These are phyloP conservation scores for Polyergus mexicanus DNA, from an alignment of 1,140 invertebrate species.

Conservation along the genomic window DNA sequence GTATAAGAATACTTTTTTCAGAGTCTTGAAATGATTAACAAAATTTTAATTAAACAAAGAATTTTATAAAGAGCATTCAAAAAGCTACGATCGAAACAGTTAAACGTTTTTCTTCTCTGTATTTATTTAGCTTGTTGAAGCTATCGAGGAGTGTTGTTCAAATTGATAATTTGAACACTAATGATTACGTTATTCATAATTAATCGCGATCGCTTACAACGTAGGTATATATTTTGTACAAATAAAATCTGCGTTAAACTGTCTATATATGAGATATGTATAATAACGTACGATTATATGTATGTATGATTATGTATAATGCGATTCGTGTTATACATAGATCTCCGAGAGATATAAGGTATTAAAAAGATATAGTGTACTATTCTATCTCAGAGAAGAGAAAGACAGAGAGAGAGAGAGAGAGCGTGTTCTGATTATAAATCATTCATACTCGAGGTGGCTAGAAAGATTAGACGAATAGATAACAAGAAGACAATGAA, in stretches of 20 bases:
- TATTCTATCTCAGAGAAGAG: slow-evolving; percentile 30
- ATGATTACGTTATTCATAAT: slow-evolving; percentile 42
- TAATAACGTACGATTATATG: slow-evolving; percentile 21
- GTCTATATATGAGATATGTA: slow-evolving; percentile 44
- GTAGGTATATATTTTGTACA: slow-evolving; percentile 70
- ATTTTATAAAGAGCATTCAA: not conserved
- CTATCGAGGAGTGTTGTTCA: slow-evolving; percentile 39
- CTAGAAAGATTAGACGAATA: slow-evolving; percentile 9
- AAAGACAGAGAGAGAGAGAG: too few relatives aligned
- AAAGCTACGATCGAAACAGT: not conserved
- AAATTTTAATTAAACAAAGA: slow-evolving; percentile 17
- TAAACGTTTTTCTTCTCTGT: not conserved
- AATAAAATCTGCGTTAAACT: slow-evolving; percentile 70
- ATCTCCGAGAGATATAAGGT: slow-evolving; percentile 26
- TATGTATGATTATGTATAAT: slow-evolving; percentile 30
- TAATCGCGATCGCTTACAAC: slow-evolving; percentile 32
- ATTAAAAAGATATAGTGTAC: not conserved
- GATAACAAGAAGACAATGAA: slow-evolving; percentile 22
- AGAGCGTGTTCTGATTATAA: slow-evolving; percentile 42
- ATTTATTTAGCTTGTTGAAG: slow-evolving; percentile 32
- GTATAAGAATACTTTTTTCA: slow-evolving; percentile 12
- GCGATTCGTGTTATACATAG: slow-evolving; percentile 6
- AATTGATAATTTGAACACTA: slow-evolving; percentile 36
- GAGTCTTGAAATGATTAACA: not conserved
- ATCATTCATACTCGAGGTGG: slow-evolving; percentile 60